Evolutionary conservation across 2,888 invertebrate species (phyloP).

Genomic region (Dioctria linearis): DNA sequence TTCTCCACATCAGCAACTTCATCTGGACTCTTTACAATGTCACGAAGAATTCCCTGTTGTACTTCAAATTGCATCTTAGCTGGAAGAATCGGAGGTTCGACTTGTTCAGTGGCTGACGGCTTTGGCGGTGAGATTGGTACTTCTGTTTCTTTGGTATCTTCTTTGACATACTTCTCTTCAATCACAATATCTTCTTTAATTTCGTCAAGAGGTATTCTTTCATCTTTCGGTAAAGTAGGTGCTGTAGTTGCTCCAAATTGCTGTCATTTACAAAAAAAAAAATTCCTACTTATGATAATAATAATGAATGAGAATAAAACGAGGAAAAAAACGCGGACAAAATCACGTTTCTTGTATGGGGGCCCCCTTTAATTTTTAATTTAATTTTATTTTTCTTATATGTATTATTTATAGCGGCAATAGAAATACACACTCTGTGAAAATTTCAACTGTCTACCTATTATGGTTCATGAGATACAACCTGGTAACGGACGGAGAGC

Average conservation of each 20-base stretch:
- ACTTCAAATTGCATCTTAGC: constrained; percentile 73
- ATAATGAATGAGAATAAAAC: too few relatives aligned
- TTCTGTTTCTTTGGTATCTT: constrained; percentile 83
- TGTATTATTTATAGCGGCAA: too few relatives aligned
- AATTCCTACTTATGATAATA: too few relatives aligned
- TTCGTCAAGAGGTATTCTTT: constrained; percentile 85
- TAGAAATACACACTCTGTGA: too few relatives aligned
- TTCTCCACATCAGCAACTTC: constrained; percentile 95
- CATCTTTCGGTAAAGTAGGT: constrained; percentile 89
- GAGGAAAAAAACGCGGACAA: too few relatives aligned
- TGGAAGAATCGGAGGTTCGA: constrained; percentile 66
- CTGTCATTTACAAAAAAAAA: too few relatives aligned
- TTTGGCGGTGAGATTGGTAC: constrained; percentile 63
- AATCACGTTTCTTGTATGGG: too few relatives aligned
- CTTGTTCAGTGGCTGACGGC: constrained; percentile 63
- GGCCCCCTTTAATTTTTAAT: too few relatives aligned
- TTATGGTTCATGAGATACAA: too few relatives aligned
- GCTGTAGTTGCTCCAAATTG: constrained; percentile 90
- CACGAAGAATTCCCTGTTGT: constrained; percentile 78
- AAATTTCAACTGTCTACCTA: too few relatives aligned
- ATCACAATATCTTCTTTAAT: constrained; percentile 83
- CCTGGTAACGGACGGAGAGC: too few relatives aligned
- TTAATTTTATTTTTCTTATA: too few relatives aligned
- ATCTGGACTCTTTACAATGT: constrained; percentile 92
- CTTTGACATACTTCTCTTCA: constrained; percentile 83